Conservation (phyloP, 2,888 invertebrate genomes). For the Drosophila colorata region DNA sequence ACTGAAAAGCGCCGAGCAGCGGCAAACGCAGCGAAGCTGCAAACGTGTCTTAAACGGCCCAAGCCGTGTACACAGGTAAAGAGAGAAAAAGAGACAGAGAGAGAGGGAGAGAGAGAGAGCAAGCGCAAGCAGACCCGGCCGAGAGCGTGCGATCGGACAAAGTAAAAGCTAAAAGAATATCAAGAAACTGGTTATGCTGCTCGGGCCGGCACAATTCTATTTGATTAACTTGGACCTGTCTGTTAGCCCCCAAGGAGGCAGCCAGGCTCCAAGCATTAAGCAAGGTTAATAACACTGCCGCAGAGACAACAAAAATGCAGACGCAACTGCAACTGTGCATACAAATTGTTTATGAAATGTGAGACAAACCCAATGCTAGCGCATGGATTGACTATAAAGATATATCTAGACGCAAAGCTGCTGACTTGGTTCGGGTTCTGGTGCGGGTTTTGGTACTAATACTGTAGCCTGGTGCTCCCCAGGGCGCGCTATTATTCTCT, state of each 20-base stretch:
- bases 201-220: constrained; percentile 61
- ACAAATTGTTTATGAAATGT: constrained; percentile 55
- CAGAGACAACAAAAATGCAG: constrained; percentile 32
- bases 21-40: constrained; percentile 67
- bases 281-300: constrained; percentile 64
- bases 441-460: too few species aligned
- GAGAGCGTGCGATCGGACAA: constrained; percentile 34
- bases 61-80: constrained; percentile 38
- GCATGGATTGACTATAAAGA: constrained; percentile 26
- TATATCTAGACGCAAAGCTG: constrained; percentile 14
- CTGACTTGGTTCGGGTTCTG: constrained; percentile 10
- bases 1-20: constrained; percentile 60
- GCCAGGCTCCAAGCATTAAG: constrained; percentile 30
- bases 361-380: constrained; percentile 29
- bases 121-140: constrained; percentile 9
- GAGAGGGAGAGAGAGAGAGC: neutral
- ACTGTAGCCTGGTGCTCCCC: constrained; percentile 13
- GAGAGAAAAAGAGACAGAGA: neutral
- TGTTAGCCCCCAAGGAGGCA: constrained; percentile 46
- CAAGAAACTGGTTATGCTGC: constrained; percentile 62
- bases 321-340: constrained; percentile 58
- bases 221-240: constrained; percentile 52
- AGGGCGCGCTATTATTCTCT: constrained; percentile 43
- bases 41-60: constrained; percentile 72
- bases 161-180: constrained; percentile 62